These are phyloP conservation scores for Otolemur garnettii DNA, from an alignment of 2,113 vertebrate species.

Conservation along the genomic window DNA sequence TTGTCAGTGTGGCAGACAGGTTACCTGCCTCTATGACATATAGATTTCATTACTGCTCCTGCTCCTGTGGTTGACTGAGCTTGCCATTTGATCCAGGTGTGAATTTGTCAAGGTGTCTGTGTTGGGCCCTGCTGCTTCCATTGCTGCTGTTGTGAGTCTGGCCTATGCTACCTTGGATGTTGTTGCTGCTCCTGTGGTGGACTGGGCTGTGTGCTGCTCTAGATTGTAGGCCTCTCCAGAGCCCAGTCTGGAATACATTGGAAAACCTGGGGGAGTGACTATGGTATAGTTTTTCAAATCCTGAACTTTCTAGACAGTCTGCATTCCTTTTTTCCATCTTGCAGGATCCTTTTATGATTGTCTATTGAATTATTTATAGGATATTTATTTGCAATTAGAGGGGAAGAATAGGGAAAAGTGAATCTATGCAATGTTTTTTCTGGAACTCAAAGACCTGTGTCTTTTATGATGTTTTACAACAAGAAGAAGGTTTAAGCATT, in stretches of 20 bases:
- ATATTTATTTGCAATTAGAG: neutral
- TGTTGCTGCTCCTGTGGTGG: neutral
- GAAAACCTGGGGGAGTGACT: neutral
- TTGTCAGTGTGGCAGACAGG: neutral
- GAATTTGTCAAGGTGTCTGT: neutral
- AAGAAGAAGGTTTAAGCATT: neutral
- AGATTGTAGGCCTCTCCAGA: neutral
- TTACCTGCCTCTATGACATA: neutral
- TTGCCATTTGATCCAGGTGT: neutral
- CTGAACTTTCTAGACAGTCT: neutral
- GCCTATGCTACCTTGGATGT: neutral
- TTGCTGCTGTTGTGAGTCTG: neutral
- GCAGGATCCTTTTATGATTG: neutral
- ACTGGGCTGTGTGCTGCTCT: neutral
- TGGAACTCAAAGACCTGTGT: neutral
- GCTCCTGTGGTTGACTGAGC: neutral
- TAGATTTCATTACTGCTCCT: neutral
- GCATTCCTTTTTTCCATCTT: neutral
- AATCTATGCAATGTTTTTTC: neutral
- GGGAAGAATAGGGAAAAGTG: neutral
- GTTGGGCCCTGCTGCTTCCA: neutral
- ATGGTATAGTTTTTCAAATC: neutral
- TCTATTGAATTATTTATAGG: neutral
- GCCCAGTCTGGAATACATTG: neutral
- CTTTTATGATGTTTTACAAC: conserved; percentile 34